Percentiles rank a stretch among this genome's conserved stretches.
phyloP scores from a whole-genome alignment of 2,113 vertebrate genomes.

The Cariama cristata region DNA sequence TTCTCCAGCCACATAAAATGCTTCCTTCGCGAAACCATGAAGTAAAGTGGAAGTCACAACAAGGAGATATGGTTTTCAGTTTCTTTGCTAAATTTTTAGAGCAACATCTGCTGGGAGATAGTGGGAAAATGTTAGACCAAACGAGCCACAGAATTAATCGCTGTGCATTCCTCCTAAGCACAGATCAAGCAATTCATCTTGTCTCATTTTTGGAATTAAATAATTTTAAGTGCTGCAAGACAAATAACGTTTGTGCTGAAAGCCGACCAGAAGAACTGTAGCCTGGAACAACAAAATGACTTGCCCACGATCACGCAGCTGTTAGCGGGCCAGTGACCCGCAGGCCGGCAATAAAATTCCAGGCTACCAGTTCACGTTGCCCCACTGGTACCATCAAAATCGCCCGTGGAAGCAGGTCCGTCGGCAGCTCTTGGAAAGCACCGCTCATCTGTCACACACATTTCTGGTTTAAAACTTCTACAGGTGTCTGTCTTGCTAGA shows the following conservation, averaged over 20 bases:
- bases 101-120: neutral
- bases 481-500: neutral
- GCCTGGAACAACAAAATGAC: accelerated
- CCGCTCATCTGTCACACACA: neutral
- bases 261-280: neutral
- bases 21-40: accelerated
- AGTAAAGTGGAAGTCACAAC: neutral
- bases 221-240: neutral
- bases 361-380: neutral
- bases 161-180: neutral
- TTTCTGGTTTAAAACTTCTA: neutral
- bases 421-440: neutral
- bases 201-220: neutral
- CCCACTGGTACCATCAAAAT: neutral
- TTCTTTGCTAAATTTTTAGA: neutral
- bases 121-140: neutral
- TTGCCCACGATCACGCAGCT: too few species aligned
- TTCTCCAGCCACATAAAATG: neutral
- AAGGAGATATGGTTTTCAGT: accelerated
- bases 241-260: accelerated
- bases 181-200: neutral
- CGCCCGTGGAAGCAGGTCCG: accelerated
- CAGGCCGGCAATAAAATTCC: neutral
- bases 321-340: neutral
- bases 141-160: neutral